These are phyloP conservation scores for Caenorhabditis sulstoni DNA, from an alignment of 2,888 invertebrate species.

Conservation along the genomic window DNA sequence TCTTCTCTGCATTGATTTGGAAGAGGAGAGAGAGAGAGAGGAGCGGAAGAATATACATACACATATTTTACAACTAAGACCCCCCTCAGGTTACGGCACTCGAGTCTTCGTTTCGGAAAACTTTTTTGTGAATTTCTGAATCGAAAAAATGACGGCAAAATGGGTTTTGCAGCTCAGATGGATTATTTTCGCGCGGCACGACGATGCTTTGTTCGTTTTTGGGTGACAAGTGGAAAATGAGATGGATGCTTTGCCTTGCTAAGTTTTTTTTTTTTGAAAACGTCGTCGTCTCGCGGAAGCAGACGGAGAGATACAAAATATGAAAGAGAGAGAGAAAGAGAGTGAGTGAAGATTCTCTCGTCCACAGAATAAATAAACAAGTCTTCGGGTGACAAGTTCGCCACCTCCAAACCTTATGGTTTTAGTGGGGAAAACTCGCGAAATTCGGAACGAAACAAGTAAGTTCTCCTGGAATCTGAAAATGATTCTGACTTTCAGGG, in stretches of 20 bases:
- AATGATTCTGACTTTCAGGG: too few species aligned
- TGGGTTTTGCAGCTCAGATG: slow-evolving; percentile 1
- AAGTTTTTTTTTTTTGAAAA: slow-evolving; percentile 21
- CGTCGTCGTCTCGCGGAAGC: slow-evolving; percentile 4
- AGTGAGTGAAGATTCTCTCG: slow-evolving; percentile 24
- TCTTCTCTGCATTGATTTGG: slow-evolving; percentile 43
- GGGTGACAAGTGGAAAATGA: slow-evolving; percentile 25
- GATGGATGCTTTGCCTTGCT: slow-evolving; percentile 26
- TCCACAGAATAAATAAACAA: slow-evolving; percentile 40
- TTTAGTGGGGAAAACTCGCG: not conserved
- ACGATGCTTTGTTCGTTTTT: slow-evolving; percentile 19
- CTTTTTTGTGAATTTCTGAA: too few species aligned
- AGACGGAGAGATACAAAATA: slow-evolving; percentile 30
- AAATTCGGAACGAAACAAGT: too few species aligned
- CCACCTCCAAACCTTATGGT: slow-evolving; percentile 1
- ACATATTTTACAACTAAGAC: slow-evolving; percentile 17
- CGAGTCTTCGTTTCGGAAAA: not conserved
- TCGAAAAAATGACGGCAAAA: not conserved
- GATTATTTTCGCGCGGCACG: not conserved
- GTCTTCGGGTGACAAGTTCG: slow-evolving; percentile 41
- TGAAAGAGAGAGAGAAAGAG: slow-evolving; percentile 16
- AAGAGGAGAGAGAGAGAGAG: not conserved
- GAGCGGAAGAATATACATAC: not conserved
- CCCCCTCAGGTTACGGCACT: not conserved
- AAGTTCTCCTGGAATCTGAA: too few species aligned